Conservation (phyloP, 2,113 vertebrate species). For the Fregetta grallaria region DNA sequence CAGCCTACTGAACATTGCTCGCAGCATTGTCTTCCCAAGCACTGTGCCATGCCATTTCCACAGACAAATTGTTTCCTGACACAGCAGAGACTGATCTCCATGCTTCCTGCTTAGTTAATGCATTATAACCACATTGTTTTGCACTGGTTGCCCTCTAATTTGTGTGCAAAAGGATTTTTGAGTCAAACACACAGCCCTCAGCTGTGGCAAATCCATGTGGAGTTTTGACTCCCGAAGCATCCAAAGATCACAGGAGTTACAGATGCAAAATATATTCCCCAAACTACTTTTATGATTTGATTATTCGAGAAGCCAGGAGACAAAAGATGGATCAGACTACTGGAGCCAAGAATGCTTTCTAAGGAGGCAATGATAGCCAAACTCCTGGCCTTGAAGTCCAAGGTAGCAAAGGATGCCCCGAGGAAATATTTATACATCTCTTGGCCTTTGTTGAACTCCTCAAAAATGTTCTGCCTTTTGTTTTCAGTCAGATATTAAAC, state of each 20-base stretch:
- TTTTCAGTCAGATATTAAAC: slow-evolving; percentile 32
- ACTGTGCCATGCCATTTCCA: slow-evolving; percentile 39
- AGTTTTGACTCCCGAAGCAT: slow-evolving; percentile 49
- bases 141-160: slow-evolving; percentile 48
- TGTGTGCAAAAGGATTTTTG: slow-evolving; percentile 48
- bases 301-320: slow-evolving; percentile 34
- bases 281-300: slow-evolving; percentile 10
- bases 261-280: slow-evolving; percentile 14
- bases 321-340: slow-evolving; percentile 4
- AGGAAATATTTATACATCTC: slow-evolving; percentile 18
- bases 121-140: slow-evolving; percentile 59
- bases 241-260: slow-evolving; percentile 30
- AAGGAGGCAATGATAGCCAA: slow-evolving; percentile 29
- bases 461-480: background rate
- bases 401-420: slow-evolving; percentile 14
- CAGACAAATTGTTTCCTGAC: slow-evolving; percentile 65
- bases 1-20: slow-evolving; percentile 22
- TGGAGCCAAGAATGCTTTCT: slow-evolving; percentile 54
- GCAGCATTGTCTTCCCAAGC: slow-evolving; percentile 43
- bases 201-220: slow-evolving; percentile 27
- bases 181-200: slow-evolving; percentile 9
- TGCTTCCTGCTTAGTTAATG: slow-evolving; percentile 50
- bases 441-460: background rate
- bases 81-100: slow-evolving; percentile 42
- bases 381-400: background rate